Evolutionary conservation across 2,888 invertebrate genomes (phyloP), one percentile per base, ranked within the genome.

Genomic region (Microctonus hyperodae): DNA sequence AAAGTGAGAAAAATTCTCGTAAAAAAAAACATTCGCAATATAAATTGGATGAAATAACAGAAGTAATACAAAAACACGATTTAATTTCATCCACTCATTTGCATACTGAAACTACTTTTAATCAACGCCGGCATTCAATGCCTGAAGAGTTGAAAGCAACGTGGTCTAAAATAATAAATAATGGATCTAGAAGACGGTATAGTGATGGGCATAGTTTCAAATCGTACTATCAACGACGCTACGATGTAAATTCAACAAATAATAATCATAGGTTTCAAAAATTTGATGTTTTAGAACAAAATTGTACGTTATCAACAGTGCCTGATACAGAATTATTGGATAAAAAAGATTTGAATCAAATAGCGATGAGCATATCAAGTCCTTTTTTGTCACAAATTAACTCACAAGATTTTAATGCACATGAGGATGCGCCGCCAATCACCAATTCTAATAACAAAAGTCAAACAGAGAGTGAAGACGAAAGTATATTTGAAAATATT

Each of bases 1-100:
- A 81, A n/a, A 74, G 77, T 2, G 83, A 83, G 4, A 74, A 64
- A 51, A 57, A 51, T 13, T 63, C 64, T 37, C 53, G 59, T 23
- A 63, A 16, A 16, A 61, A 7, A 25, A 23, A n/a, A 23, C 22
- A 20, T 23, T 31, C 23, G 7, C 28, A 65, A 31, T 35, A 63
- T 9, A 68, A 69, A 70, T 69, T 68, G n/a, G 53, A 68, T 2
- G 55, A 69, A 9, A 53, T 48, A 2, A 11, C 25, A 51, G 51
- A 72, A 62, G 33, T 67, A 59, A 60, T 25, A 68, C 1, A 61
- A 65, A 22, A 69, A 70, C 23, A 25, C 44, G 28, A 28, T 20
- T 64, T 64, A 7, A 22, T 64, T 56, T 28, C 40, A 44, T 33
- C 13, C 1, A 37, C n/a, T 28, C 66, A 63, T 65, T 55, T 25